phyloP scores from a whole-genome alignment of 2,797 vertebrate genomes.

The Aselliscus stoliczkanus region DNA sequence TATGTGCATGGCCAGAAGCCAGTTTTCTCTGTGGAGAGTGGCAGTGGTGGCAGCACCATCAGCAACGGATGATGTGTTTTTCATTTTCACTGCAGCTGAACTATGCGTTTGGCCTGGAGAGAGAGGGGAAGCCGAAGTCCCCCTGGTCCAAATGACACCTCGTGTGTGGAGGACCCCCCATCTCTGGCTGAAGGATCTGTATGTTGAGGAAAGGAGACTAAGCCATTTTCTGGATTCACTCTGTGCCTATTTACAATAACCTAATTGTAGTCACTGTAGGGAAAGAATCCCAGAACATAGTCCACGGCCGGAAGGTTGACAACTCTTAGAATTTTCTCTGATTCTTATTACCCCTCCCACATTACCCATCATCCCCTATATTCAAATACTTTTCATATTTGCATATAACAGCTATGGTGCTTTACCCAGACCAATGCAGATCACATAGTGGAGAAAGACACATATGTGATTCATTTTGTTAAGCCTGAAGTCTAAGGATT shows the following conservation, averaged over 20 bases:
- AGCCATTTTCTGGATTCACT: background rate
- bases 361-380: background rate
- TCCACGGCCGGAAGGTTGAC: background rate
- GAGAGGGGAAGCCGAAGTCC: too few relatives aligned
- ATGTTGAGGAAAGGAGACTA: background rate
- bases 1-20: background rate
- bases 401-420: background rate
- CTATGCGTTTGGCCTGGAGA: background rate
- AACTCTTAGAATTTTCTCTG: background rate
- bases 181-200: background rate
- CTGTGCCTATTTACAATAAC: background rate
- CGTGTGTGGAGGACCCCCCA: background rate
- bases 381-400: slow-evolving; percentile 55
- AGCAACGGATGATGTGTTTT: background rate
- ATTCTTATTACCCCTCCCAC: background rate
- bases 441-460: slow-evolving; percentile 57
- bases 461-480: slow-evolving; percentile 77
- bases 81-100: background rate
- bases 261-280: background rate
- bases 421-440: slow-evolving; percentile 36
- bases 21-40: background rate
- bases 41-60: too few relatives aligned
- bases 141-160: background rate
- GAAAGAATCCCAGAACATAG: background rate
- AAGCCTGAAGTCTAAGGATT: slow-evolving; percentile 67